phyloP scores from a whole-genome alignment of 2,113 vertebrate species.

The Caretta caretta region DNA sequence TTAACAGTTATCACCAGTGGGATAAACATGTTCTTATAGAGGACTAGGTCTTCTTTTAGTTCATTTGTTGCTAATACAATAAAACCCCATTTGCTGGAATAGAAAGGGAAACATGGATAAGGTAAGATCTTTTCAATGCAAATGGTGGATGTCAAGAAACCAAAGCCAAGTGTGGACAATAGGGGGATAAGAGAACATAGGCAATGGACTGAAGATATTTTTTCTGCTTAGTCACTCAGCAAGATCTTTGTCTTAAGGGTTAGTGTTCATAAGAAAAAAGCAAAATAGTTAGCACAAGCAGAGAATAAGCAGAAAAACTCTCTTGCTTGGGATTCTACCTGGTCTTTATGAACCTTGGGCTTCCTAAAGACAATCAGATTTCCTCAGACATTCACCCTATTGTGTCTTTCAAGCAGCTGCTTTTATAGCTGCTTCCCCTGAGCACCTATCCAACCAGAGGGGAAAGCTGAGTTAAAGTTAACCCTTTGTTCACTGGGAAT shows the following conservation, averaged over 20 bases:
- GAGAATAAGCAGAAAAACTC: not conserved
- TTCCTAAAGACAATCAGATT: not conserved
- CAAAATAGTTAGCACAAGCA: not conserved
- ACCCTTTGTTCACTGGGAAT: not conserved
- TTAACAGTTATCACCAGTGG: not conserved
- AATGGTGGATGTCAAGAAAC: not conserved
- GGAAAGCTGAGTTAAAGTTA: not conserved
- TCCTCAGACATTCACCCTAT: rapidly evolving
- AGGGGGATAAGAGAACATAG: not conserved
- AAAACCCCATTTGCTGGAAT: not conserved
- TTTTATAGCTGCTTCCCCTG: not conserved
- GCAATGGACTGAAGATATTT: not conserved
- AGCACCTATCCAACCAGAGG: not conserved
- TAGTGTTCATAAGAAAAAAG: not conserved
- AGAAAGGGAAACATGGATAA: not conserved
- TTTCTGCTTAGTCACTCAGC: not conserved
- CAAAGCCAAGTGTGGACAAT: not conserved
- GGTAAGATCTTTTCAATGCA: not conserved
- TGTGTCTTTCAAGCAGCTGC: not conserved
- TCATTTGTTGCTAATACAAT: not conserved
- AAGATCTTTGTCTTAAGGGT: not conserved
- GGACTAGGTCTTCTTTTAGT: not conserved
- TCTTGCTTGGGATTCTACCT: not conserved
- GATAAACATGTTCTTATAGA: not conserved
- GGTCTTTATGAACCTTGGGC: not conserved